Evolutionary conservation across 2,888 invertebrate species (phyloP).

Genomic region (Drosophila paramelanica): DNA sequence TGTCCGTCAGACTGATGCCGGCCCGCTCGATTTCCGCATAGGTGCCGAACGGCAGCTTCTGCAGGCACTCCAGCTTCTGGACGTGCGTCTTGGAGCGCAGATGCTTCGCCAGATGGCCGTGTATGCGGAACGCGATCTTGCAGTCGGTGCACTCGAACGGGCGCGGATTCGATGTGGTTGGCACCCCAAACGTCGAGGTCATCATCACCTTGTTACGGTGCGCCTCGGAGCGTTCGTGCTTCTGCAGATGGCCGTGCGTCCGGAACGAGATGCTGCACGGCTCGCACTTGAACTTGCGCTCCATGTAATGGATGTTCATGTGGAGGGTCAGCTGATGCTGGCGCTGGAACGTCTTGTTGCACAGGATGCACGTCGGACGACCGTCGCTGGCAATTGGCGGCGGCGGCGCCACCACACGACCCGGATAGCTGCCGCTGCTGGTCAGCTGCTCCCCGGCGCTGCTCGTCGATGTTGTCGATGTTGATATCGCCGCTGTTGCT

Average conservation of each 20-base stretch:
- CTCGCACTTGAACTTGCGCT: conserved; percentile 95
- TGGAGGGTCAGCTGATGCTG: conserved; percentile 95
- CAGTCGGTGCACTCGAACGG: conserved; percentile 98
- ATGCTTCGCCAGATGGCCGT: conserved; percentile 98
- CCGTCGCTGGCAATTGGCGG: conserved; percentile 87
- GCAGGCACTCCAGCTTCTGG: conserved; percentile 95
- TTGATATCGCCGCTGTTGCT: no score
- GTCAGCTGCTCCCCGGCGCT: not conserved
- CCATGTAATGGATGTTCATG: conserved; percentile 98
- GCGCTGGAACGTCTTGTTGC: conserved; percentile 96
- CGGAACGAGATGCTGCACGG: conserved; percentile 96
- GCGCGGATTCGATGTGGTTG: conserved; percentile 94
- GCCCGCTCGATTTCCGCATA: conserved; percentile 97
- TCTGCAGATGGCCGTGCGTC: conserved; percentile 95
- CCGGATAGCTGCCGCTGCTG: conserved; percentile 8
- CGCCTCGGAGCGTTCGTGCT: conserved; percentile 95
- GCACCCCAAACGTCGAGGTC: conserved; percentile 93
- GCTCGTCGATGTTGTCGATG: not conserved
- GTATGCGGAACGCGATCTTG: conserved; percentile 97
- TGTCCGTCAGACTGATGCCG: conserved; percentile 95
- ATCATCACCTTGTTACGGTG: conserved; percentile 97
- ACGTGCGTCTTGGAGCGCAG: conserved; percentile 98
- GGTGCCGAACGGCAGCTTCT: conserved; percentile 96
- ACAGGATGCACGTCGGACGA: conserved; percentile 92
- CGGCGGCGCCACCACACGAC: conserved; percentile 71